Conservation (phyloP, 2,797 vertebrate species). For the Gobionotothen gibberifrons region DNA sequence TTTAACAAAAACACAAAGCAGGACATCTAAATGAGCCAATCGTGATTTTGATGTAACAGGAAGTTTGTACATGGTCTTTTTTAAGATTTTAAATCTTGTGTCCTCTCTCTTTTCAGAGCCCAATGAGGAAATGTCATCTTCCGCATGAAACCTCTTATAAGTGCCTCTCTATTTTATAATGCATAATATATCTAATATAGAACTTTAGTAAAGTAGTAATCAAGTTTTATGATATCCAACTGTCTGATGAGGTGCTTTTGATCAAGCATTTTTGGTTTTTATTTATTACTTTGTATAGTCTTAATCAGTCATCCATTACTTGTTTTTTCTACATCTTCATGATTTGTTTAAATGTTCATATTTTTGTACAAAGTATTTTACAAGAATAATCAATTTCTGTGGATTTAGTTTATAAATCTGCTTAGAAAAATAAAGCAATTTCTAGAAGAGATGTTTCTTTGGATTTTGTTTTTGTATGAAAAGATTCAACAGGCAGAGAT, state of each 20-base stretch:
- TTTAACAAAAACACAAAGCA: not conserved
- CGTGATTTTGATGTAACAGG: slow-evolving; percentile 7
- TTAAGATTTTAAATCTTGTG: not conserved
- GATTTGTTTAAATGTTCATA: slow-evolving; percentile 45
- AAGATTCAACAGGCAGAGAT: not conserved
- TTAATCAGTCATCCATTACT: slow-evolving; percentile 23
- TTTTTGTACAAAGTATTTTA: slow-evolving; percentile 57
- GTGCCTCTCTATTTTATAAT: slow-evolving; percentile 5
- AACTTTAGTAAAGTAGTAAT: slow-evolving; percentile 8
- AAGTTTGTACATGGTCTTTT: slow-evolving; percentile 36
- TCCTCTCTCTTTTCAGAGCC: slow-evolving; percentile 75
- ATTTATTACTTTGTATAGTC: slow-evolving; percentile 63
- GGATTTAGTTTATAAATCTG: slow-evolving; percentile 20
- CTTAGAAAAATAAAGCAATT: slow-evolving; percentile 30
- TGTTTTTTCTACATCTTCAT: slow-evolving; percentile 19
- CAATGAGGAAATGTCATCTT: slow-evolving; percentile 71
- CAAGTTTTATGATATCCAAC: slow-evolving; percentile 6
- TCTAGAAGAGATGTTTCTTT: not conserved
- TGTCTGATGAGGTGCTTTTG: slow-evolving; percentile 24
- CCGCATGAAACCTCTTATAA: slow-evolving; percentile 43
- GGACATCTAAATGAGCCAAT: not conserved
- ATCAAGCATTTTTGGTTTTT: slow-evolving; percentile 22
- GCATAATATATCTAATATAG: slow-evolving; percentile 35
- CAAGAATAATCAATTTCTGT: slow-evolving; percentile 17
- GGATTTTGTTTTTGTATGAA: not conserved